Evolutionary conservation across 2,888 invertebrate species (phyloP).

Genomic region (Melanostoma scalare): DNA sequence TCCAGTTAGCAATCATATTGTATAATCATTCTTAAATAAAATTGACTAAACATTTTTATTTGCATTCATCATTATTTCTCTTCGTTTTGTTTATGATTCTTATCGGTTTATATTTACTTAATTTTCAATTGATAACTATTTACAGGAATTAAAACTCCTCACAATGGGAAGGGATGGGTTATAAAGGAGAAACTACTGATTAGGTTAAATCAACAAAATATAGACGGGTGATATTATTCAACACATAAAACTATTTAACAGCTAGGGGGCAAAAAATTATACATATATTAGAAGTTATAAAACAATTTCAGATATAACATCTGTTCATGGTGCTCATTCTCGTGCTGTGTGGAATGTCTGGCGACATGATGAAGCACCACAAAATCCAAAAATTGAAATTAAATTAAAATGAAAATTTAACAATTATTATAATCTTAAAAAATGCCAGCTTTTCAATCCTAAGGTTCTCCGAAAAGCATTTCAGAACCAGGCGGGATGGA

Average conservation of each 20-base stretch:
- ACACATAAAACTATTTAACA: slow-evolving; percentile 60
- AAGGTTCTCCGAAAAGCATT: slow-evolving; percentile 83
- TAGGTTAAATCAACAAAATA: slow-evolving; percentile 42
- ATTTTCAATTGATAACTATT: slow-evolving; percentile 55
- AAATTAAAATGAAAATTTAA: slow-evolving; percentile 32
- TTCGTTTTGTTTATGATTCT: slow-evolving; percentile 19
- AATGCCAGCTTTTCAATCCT: slow-evolving; percentile 41
- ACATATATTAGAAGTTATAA: slow-evolving; percentile 11
- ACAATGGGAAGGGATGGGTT: background rate
- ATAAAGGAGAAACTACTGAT: slow-evolving; percentile 5
- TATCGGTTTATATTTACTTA: slow-evolving; percentile 19
- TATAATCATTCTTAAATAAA: slow-evolving; percentile 69
- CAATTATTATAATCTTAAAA: background rate
- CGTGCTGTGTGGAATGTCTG: slow-evolving; percentile 55
- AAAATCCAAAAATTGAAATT: slow-evolving; percentile 12
- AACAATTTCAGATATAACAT: slow-evolving; percentile 17
- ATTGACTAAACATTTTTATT: slow-evolving; percentile 62
- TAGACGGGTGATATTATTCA: slow-evolving; percentile 23
- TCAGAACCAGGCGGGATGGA: slow-evolving; percentile 85
- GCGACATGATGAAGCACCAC: slow-evolving; percentile 41
- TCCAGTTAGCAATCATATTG: slow-evolving; percentile 51
- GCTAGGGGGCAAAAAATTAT: slow-evolving; percentile 1
- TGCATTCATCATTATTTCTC: slow-evolving; percentile 4
- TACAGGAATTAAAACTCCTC: slow-evolving; percentile 45
- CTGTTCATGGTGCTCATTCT: slow-evolving; percentile 22